Evolutionary conservation across 2,113 vertebrate genomes (phyloP), one percentile per base, ranked within the genome.

Genomic region (Anoura caudifer): DNA sequence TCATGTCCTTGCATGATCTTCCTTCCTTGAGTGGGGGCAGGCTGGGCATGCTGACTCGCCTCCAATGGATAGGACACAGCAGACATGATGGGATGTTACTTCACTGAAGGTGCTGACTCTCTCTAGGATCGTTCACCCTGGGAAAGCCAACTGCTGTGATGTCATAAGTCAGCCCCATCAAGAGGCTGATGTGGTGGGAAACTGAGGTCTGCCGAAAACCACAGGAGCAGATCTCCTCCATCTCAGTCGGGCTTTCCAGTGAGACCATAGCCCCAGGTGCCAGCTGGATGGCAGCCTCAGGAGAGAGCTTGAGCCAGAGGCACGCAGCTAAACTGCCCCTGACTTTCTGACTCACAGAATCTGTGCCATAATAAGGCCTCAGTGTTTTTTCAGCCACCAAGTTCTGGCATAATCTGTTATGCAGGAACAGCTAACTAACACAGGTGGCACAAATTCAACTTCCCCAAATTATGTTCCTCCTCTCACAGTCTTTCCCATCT

Each of bases 111-210:
- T 10, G 0, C 13, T 80, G 6, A 2, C 15, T 87, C 69, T 61
- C 24, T 76, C 13, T 31, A 24, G 19, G 45, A 16, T 38, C 80
- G 28, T 45, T 54, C 26, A 17, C 47, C 20, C 26, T 12, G 33
- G 38, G 41, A 79, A 89, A 79, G 15, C 70, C 86, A 73, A 4
- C 24, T 33, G 5, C 47, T 10, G 7, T 19, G 14, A 28, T 31
- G 17, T 36, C 47, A 47, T 50, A 28, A 41, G 41, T 38, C 52
- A 70, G 59, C 67, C 67, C 26, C 22, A 0, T 0, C 9, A 36
- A 17, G 15, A 43, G 28, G 8, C 33, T 36, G 15, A 3, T 0
- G 5, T 56, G 10, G 31, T 1, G 2, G n/a, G 80, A 33, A 36
- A 16, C 36, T 41, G 70, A 47, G 65, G 28, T 14, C 70, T 33